These are phyloP conservation scores for Oreamnos americanus DNA, from an alignment of 2,113 vertebrate species.

Conservation along the genomic window DNA sequence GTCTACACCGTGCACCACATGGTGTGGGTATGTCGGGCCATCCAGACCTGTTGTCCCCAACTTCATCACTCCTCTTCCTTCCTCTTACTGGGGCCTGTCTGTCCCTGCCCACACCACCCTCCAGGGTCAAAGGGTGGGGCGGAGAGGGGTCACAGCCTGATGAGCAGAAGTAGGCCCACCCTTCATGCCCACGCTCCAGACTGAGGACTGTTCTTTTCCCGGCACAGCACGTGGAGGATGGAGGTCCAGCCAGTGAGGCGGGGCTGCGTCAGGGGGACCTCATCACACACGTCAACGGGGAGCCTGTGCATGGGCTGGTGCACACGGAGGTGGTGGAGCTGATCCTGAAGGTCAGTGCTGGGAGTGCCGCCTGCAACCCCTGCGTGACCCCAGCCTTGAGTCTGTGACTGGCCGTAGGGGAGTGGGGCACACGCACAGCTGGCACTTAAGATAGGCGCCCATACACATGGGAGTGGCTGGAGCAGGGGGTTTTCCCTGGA, in stretches of 20 bases:
- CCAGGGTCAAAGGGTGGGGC: not conserved
- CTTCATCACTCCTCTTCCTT: not conserved
- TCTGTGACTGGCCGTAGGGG: not conserved
- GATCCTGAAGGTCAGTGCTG: conserved; percentile 90
- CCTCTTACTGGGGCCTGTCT: not conserved
- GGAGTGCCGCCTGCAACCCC: not conserved
- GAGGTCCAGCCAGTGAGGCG: conserved; percentile 92
- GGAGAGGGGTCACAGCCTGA: not conserved
- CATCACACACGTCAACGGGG: conserved; percentile 98
- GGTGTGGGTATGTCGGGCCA: conserved; percentile 91
- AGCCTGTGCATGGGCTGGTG: conserved; percentile 94
- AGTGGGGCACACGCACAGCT: not conserved
- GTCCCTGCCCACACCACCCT: not conserved
- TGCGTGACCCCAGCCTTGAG: not conserved
- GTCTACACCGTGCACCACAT: conserved; percentile 98
- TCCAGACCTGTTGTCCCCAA: not conserved
- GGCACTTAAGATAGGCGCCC: not conserved
- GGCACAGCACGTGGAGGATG: conserved; percentile 92
- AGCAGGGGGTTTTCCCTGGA: not conserved
- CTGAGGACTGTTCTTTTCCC: conserved; percentile 47
- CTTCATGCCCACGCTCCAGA: conserved; percentile 16
- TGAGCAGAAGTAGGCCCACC: not conserved
- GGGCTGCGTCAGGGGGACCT: conserved; percentile 95
- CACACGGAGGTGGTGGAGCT: conserved; percentile 98
- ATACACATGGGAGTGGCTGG: not conserved